These are phyloP conservation scores for Sisyra terminalis DNA, from an alignment of 2,888 invertebrate genomes.

Conservation along the genomic window DNA sequence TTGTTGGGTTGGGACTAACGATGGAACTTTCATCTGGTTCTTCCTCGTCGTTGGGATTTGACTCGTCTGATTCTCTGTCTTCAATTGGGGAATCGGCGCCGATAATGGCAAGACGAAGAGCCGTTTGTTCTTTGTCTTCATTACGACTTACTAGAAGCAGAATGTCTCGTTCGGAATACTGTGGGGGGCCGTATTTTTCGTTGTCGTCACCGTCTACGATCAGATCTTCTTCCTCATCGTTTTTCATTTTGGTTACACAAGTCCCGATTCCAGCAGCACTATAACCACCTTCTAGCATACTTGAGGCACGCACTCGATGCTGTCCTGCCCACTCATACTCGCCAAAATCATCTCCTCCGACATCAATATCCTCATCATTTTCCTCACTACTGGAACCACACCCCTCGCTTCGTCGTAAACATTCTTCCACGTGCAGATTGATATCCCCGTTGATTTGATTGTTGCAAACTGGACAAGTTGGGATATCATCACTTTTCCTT, in stretches of 20 bases:
- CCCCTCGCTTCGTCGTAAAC: conserved; percentile 35
- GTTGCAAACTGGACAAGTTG: conserved; percentile 69
- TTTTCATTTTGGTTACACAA: conserved; percentile 21
- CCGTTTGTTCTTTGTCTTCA: conserved; percentile 36
- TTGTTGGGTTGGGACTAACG: conserved; percentile 27
- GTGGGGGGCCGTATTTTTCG: conserved; percentile 68
- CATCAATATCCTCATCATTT: conserved; percentile 59
- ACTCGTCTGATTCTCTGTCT: conserved; percentile 13
- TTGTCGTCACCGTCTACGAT: conserved; percentile 84
- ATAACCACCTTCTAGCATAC: conserved; percentile 49
- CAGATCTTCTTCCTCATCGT: conserved; percentile 48
- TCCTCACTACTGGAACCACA: conserved; percentile 17
- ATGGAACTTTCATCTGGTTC: conserved; percentile 15
- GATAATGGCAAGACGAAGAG: conserved; percentile 35
- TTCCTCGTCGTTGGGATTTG: conserved; percentile 16
- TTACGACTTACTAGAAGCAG: conserved; percentile 31
- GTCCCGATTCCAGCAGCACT: conserved; percentile 32
- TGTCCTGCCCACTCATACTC: conserved; percentile 91
- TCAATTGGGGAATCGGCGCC: conserved; percentile 18
- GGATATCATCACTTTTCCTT: conserved; percentile 42
- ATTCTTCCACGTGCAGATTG: conserved; percentile 54
- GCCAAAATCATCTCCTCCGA: conserved; percentile 52
- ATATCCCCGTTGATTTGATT: conserved; percentile 50
- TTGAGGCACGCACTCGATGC: conserved; percentile 57
- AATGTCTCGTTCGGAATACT: conserved; percentile 66